Conservation (phyloP, 2,888 invertebrate genomes). For the Gortyna flavago region DNA sequence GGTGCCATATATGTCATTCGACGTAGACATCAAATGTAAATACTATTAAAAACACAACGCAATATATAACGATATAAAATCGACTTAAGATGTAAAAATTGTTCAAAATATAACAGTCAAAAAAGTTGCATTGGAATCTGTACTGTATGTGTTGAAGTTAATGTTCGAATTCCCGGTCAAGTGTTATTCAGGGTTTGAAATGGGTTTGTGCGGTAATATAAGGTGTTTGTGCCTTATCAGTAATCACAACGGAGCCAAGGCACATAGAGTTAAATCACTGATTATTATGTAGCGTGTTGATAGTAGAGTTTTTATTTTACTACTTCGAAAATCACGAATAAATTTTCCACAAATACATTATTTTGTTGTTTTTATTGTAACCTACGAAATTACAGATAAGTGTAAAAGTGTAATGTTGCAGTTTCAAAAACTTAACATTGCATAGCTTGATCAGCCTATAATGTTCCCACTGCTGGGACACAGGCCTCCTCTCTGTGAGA, state of each 20-base stretch:
- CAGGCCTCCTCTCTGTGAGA: background rate
- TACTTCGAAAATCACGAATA: conserved; percentile 86
- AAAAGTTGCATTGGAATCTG: conserved; percentile 6
- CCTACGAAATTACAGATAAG: background rate
- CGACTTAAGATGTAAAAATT: background rate
- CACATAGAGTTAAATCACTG: conserved; percentile 74
- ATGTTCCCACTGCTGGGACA: background rate
- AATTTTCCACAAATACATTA: conserved; percentile 82
- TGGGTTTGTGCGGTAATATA: conserved; percentile 47
- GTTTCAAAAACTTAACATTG: background rate
- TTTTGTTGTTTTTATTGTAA: conserved; percentile 66
- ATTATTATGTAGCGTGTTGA: conserved; percentile 76
- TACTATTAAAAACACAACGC: background rate
- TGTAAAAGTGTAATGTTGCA: background rate
- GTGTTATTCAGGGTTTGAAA: conserved; percentile 30
- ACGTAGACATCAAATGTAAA: conserved; percentile 9
- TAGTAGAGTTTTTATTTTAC: conserved; percentile 86
- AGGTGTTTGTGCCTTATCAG: conserved; percentile 68
- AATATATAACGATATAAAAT: background rate
- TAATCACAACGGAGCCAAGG: conserved; percentile 52
- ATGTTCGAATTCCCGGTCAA: conserved; percentile 26
- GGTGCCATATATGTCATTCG: conserved; percentile 36
- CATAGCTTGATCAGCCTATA: too few relatives aligned
- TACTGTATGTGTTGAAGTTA: background rate
- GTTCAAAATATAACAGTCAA: background rate